Conservation (phyloP, 2,888 invertebrate genomes). For the Chouioia cunea region DNA sequence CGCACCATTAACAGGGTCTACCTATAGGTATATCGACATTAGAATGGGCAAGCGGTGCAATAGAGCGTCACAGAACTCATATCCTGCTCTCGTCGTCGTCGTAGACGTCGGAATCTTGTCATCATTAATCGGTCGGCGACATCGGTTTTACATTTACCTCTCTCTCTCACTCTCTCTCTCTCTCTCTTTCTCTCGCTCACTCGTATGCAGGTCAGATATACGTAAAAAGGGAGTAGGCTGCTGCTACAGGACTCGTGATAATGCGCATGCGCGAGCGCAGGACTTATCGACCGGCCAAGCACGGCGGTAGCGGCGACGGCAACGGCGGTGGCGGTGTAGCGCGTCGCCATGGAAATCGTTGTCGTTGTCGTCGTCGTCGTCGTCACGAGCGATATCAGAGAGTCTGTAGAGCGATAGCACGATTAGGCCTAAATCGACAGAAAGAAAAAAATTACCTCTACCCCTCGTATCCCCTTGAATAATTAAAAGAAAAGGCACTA, state of each 20-base stretch:
- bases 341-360: slow-evolving; percentile 49
- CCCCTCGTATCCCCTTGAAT: background rate
- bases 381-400: slow-evolving; percentile 14
- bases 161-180: background rate
- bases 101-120: slow-evolving; percentile 33
- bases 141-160: slow-evolving; percentile 48
- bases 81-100: background rate
- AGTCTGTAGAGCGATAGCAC: background rate
- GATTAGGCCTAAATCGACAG: background rate
- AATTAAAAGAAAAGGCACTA: no score
- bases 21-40: no score
- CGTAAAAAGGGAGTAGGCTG: no score
- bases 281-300: slow-evolving; percentile 42
- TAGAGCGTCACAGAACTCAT: background rate
- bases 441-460: background rate
- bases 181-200: background rate
- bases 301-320: slow-evolving; percentile 5
- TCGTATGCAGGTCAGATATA: no score
- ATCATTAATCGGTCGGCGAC: slow-evolving; percentile 41
- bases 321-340: slow-evolving; percentile 28
- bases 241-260: no score
- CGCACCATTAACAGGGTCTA: no score
- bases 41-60: background rate
- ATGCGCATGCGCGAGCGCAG: slow-evolving; percentile 31
- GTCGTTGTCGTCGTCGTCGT: slow-evolving; percentile 7